A percentile compares a stretch with the other conserved stretches of the same genome.
phyloP scores from a whole-genome alignment of 2,113 vertebrate genomes.

The Cyanoliseus patagonus region DNA sequence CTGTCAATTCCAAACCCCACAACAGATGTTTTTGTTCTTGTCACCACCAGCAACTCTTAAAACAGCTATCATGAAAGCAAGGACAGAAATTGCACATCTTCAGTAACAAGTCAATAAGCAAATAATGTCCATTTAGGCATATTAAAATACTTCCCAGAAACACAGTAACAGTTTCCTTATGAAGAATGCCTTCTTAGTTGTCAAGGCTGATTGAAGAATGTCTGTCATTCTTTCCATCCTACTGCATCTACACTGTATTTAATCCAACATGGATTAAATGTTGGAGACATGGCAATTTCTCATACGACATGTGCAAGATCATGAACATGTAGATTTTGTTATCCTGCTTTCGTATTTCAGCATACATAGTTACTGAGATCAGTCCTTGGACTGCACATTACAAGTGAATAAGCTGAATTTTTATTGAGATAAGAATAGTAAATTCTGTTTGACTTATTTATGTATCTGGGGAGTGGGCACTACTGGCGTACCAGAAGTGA shows the following conservation, averaged over 20 bases:
- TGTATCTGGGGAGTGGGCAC: rapidly evolving
- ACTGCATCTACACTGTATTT: neutral
- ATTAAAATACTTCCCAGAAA: neutral
- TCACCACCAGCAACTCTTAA: neutral
- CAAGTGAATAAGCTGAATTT: neutral
- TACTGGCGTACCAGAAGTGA: neutral
- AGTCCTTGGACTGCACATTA: neutral
- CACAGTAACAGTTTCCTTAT: neutral
- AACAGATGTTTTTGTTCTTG: neutral
- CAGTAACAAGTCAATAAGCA: neutral
- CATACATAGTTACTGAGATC: neutral
- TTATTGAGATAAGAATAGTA: neutral
- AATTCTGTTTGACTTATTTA: neutral
- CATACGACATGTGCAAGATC: neutral
- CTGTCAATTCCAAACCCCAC: neutral
- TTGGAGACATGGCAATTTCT: neutral
- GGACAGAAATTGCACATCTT: neutral
- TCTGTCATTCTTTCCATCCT: neutral
- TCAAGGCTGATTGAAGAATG: neutral
- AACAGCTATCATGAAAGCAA: neutral
- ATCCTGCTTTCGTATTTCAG: neutral
- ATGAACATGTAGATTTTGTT: neutral
- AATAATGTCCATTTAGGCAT: neutral
- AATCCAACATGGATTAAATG: neutral
- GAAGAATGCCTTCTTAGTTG: neutral